Conservation (phyloP, 2,113 vertebrate species). For the Scartelaos histophorus region DNA sequence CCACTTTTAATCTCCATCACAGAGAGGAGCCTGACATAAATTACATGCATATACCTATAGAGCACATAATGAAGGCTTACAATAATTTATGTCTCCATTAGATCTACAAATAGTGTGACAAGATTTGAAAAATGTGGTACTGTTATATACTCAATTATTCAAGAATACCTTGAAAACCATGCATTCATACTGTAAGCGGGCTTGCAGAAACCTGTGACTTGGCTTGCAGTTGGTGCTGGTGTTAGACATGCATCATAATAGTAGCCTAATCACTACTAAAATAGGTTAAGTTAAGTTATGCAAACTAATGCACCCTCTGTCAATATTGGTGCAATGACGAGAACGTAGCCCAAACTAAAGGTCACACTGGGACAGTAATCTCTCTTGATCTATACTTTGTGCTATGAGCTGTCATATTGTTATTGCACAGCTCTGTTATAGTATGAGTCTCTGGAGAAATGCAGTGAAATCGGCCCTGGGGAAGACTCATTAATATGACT, state of each 20-base stretch:
- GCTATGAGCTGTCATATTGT: conserved; percentile 1
- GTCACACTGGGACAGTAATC: background rate
- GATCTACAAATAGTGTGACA: conserved; percentile 37
- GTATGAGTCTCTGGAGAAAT: conserved; percentile 27
- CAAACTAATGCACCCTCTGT: background rate
- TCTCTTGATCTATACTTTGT: background rate
- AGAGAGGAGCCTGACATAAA: conserved; percentile 13
- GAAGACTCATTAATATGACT: conserved; percentile 57
- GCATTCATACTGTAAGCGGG: too few relatives aligned
- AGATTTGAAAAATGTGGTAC: too few relatives aligned
- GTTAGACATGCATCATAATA: background rate
- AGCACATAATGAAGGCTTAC: conserved; percentile 48
- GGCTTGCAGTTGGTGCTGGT: background rate
- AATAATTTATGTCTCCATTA: conserved; percentile 52
- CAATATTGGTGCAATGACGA: background rate
- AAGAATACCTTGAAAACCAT: too few relatives aligned
- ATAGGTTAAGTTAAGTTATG: background rate
- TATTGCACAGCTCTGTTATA: conserved; percentile 22
- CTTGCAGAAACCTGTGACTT: too few relatives aligned
- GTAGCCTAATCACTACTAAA: too few relatives aligned
- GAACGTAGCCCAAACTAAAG: background rate
- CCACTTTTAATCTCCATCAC: conserved; percentile 41
- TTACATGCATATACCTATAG: conserved; percentile 22
- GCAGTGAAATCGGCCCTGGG: conserved; percentile 28
- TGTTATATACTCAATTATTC: too few relatives aligned